These are phyloP conservation scores for Herminia tarsipennalis DNA, from an alignment of 2,888 invertebrate species.

Conservation along the genomic window DNA sequence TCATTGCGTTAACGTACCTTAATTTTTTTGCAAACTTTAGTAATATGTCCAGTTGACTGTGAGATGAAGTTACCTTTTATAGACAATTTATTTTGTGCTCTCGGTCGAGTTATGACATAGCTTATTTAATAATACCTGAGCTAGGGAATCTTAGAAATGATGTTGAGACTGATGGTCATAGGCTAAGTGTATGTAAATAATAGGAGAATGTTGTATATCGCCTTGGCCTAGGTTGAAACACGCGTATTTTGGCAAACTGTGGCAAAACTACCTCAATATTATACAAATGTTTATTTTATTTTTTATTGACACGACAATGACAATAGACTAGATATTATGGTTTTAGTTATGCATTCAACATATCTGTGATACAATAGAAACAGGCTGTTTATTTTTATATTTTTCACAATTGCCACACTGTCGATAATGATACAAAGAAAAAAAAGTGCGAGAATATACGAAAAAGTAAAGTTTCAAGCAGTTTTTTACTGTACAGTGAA, in stretches of 20 bases:
- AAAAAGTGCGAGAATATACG: slow-evolving; percentile 59
- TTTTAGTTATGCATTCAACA: slow-evolving; percentile 73
- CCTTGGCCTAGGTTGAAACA: slow-evolving; percentile 84
- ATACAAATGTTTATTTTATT: slow-evolving; percentile 46
- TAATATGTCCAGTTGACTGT: slow-evolving; percentile 76
- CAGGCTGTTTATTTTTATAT: slow-evolving; percentile 64
- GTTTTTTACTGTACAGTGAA: slow-evolving; percentile 73
- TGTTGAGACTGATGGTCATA: slow-evolving; percentile 84
- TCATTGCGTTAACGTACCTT: slow-evolving; percentile 66
- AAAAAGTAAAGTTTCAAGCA: slow-evolving; percentile 60
- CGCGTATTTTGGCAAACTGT: slow-evolving; percentile 67
- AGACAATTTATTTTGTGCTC: slow-evolving; percentile 75
- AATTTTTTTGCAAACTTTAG: slow-evolving; percentile 61
- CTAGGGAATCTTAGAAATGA: slow-evolving; percentile 76
- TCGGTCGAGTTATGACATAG: slow-evolving; percentile 72
- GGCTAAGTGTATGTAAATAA: slow-evolving; percentile 84
- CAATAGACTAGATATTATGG: slow-evolving; percentile 63
- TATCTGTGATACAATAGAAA: slow-evolving; percentile 83
- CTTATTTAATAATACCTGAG: slow-evolving; percentile 74
- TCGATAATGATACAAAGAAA: slow-evolving; percentile 54
- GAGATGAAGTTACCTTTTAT: slow-evolving; percentile 79
- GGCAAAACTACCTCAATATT: slow-evolving; percentile 75
- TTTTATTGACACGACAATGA: slow-evolving; percentile 53
- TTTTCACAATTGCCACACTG: slow-evolving; percentile 73
- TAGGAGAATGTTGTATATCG: slow-evolving; percentile 82